Conservation (phyloP, 2,113 vertebrate species). For the Syngnathus floridae region DNA sequence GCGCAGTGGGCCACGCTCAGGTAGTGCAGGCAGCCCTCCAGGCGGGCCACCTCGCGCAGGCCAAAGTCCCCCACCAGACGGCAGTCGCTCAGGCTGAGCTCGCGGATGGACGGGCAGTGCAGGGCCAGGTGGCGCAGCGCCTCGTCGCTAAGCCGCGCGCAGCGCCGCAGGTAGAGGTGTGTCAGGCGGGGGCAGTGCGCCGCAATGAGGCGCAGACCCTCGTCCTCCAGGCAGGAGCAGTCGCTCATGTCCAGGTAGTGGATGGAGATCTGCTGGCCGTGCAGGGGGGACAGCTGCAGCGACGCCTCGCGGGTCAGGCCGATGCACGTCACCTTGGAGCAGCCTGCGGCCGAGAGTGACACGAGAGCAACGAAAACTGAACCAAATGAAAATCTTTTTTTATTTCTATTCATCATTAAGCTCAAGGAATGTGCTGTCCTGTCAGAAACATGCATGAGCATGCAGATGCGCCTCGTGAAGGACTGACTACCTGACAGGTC, state of each 20-base stretch:
- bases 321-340: conserved; percentile 97
- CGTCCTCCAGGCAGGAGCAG: conserved; percentile 92
- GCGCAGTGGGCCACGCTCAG: conserved; percentile 95
- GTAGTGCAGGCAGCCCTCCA: conserved; percentile 90
- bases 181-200: conserved; percentile 95
- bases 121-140: conserved; percentile 89
- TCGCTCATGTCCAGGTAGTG: conserved; percentile 97
- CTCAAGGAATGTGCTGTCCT: no score
- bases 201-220: conserved; percentile 91
- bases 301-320: conserved; percentile 88
- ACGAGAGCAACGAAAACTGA: no score
- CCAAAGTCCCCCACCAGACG: conserved; percentile 91
- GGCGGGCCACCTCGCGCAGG: conserved; percentile 88
- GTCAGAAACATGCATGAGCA: no score
- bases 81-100: conserved; percentile 96
- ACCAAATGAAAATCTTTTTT: no score
- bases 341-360: conserved; percentile 67
- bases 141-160: conserved; percentile 88
- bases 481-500: conserved; percentile 86
- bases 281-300: conserved; percentile 84
- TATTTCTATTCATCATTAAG: no score
- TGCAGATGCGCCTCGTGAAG: background rate
- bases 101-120: conserved; percentile 84
- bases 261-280: conserved; percentile 95
- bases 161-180: conserved; percentile 95